A percentile compares a stretch with the other conserved stretches of the same genome.
Conservation (phyloP, 92 coral and sea anemone species). For the Palythoa grandis region DNA sequence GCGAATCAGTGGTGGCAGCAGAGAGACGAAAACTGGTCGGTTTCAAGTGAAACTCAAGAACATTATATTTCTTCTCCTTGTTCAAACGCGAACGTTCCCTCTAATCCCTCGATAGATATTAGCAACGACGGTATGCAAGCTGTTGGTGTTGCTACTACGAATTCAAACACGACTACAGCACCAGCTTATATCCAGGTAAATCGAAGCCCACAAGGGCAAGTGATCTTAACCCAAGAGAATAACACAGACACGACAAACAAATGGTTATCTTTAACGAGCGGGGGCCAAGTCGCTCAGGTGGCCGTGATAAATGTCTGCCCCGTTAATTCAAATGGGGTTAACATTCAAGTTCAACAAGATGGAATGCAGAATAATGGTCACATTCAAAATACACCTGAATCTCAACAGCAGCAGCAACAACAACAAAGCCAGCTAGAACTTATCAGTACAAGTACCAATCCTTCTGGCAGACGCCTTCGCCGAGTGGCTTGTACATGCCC, state of each 20-base stretch:
- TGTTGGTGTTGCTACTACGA: constrained; percentile 55
- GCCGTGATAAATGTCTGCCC: constrained; percentile 50
- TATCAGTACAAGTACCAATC: constrained; percentile 49
- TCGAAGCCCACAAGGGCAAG: constrained; percentile 87
- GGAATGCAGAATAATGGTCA: constrained; percentile 47
- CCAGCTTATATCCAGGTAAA: constrained; percentile 89
- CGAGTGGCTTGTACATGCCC: constrained; percentile 99
- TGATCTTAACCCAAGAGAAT: constrained; percentile 77
- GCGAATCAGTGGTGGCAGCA: constrained; percentile 89
- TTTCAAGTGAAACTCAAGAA: constrained; percentile 59
- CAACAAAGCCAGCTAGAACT: constrained; percentile 37
- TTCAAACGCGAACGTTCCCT: constrained; percentile 47
- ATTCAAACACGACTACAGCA: constrained; percentile 53
- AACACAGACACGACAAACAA: constrained; percentile 73
- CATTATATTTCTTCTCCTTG: constrained; percentile 62
- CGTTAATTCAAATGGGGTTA: constrained; percentile 36
- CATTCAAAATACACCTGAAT: constrained; percentile 45
- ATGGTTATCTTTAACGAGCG: constrained; percentile 74
- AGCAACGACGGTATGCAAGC: constrained; percentile 69
- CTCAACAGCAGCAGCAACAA: constrained; percentile 33
- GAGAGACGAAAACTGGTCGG: constrained; percentile 73
- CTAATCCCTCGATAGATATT: constrained; percentile 51
- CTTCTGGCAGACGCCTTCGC: constrained; percentile 88
- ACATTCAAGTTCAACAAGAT: constrained; percentile 61
- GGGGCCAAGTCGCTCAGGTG: constrained; percentile 71